Evolutionary conservation across 64 coral and sea anemone genomes (phyloP).

Genomic region (Catalaphyllia jardinei): DNA sequence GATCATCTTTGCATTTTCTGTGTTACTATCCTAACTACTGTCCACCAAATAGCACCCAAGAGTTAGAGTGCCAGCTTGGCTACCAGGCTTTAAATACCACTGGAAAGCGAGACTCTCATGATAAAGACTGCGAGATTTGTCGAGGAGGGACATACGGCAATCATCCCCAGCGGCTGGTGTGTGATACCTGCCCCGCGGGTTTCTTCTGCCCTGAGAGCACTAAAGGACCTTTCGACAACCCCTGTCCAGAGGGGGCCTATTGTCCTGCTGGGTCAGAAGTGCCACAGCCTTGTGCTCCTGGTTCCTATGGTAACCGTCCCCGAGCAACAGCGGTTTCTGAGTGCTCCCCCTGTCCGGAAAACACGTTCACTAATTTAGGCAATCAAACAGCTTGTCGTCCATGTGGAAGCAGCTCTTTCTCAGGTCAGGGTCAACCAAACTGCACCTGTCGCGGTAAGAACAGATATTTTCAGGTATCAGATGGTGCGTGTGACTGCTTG

Average conservation of each 20-base stretch:
- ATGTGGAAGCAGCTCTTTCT: conserved; percentile 88
- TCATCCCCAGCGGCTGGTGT: conserved; percentile 61
- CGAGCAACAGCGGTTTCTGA: conserved; percentile 75
- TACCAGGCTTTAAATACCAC: conserved; percentile 45
- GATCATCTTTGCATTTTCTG: neutral
- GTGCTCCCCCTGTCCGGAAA: conserved; percentile 67
- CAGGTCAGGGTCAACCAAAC: conserved; percentile 50
- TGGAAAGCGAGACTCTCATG: conserved; percentile 44
- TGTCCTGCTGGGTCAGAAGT: conserved; percentile 61
- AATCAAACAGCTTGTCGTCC: conserved; percentile 78
- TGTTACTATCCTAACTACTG: conserved; percentile 93
- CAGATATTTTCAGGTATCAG: conserved; percentile 87
- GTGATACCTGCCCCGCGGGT: conserved; percentile 74
- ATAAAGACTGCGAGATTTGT: conserved; percentile 60
- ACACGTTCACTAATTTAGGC: conserved; percentile 70
- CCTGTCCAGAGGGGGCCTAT: conserved; percentile 77
- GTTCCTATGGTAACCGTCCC: conserved; percentile 73
- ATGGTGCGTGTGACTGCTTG: conserved; percentile 80
- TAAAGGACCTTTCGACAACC: conserved; percentile 77
- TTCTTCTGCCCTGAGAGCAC: conserved; percentile 82
- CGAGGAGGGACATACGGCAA: conserved; percentile 77
- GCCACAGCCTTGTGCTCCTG: conserved; percentile 75
- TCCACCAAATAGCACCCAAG: conserved; percentile 37
- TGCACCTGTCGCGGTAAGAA: conserved; percentile 83
- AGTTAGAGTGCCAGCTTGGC: conserved; percentile 71